A percentile compares a stretch with the other conserved stretches of the same genome.
phyloP scores from a whole-genome alignment of 1,140 invertebrate genomes.

The Meloidogyne hapla region DNA sequence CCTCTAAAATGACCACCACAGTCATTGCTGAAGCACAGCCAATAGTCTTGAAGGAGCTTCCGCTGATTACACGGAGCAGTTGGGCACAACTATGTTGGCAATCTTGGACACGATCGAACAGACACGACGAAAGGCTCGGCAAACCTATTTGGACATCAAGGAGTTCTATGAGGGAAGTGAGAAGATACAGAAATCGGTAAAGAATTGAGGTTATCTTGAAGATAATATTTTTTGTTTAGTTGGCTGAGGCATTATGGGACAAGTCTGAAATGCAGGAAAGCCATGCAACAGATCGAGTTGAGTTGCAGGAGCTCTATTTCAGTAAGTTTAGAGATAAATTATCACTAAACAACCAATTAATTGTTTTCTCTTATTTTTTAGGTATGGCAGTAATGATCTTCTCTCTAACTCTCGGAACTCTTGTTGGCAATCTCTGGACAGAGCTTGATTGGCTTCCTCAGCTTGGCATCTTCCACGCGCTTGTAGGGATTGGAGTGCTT shows the following conservation, averaged over 20 bases:
- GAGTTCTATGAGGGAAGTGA: constrained; percentile 5
- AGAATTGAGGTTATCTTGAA: neutral
- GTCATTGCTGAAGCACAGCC: neutral
- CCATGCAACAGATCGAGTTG: neutral
- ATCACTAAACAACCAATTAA: neutral
- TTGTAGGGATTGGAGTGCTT: neutral
- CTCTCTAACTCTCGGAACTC: neutral
- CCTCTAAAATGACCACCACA: neutral
- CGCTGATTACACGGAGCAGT: neutral
- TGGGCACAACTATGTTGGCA: neutral
- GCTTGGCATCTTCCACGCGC: neutral
- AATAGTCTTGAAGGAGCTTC: neutral
- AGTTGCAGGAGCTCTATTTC: neutral
- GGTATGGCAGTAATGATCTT: neutral
- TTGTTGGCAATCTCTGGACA: neutral
- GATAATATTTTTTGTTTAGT: neutral
- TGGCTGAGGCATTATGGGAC: neutral
- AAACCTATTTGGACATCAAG: neutral
- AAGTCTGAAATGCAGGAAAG: constrained; percentile 1
- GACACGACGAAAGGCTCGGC: neutral
- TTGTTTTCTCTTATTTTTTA: neutral
- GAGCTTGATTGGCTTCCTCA: constrained; percentile 2
- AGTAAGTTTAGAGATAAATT: neutral
- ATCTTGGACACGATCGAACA: neutral
- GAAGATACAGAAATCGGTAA: neutral